Percentiles rank a stretch among this genome's conserved stretches.
phyloP scores from a whole-genome alignment of 2,797 vertebrate species.

The Coregonus ussuriensis region DNA sequence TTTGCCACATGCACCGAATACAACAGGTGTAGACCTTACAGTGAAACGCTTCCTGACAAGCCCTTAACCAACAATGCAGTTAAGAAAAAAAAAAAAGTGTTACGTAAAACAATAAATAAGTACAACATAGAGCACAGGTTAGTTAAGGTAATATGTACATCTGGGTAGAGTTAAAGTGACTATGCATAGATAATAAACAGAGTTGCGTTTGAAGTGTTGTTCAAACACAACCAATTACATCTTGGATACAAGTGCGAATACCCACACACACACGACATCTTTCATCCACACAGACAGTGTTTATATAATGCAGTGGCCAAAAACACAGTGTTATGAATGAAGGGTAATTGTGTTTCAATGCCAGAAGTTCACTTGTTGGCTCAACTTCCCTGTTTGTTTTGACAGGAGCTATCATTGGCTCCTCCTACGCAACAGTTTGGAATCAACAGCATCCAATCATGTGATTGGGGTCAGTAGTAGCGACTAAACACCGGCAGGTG shows the following conservation, averaged over 20 bases:
- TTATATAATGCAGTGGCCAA: constrained; percentile 15
- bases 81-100: no score
- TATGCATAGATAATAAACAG: no score
- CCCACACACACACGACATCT: constrained; percentile 6
- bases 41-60: no score
- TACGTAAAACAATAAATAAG: no score
- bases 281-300: constrained; percentile 18
- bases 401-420: constrained; percentile 34
- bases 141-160: no score
- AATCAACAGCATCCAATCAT: constrained; percentile 23
- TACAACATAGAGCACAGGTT: no score
- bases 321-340: constrained; percentile 7
- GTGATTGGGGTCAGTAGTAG: constrained; percentile 17
- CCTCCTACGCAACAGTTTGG: constrained; percentile 20
- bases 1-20: no score
- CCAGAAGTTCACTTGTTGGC: constrained; percentile 9
- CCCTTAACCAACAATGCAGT: no score
- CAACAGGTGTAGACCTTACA: no score
- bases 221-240: constrained; percentile 8
- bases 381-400: constrained; percentile 37
- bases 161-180: no score
- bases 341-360: constrained; percentile 9
- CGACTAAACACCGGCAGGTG: neutral
- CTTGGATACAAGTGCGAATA: neutral
- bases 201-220: no score